Percentiles rank a stretch among this genome's conserved stretches.
phyloP scores from a whole-genome alignment of 2,888 invertebrate species.

The Malachius bipustulatus region DNA sequence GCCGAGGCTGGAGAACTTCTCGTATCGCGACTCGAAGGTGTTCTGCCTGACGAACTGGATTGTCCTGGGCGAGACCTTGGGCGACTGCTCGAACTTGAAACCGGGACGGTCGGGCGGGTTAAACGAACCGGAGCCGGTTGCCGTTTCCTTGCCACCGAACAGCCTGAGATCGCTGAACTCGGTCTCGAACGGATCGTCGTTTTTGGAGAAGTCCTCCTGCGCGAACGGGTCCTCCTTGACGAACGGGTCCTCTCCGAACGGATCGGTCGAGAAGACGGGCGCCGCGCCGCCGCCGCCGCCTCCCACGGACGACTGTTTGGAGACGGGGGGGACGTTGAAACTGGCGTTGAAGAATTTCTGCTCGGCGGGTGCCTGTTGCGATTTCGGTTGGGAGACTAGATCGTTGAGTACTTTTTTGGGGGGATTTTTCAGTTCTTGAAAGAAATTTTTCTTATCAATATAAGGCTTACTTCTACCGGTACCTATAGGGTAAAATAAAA shows the following conservation, averaged over 20 bases:
- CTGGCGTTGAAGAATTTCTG: slow-evolving; percentile 18
- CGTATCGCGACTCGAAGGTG: slow-evolving; percentile 35
- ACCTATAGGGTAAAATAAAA: slow-evolving; percentile 40
- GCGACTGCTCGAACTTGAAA: too few relatives aligned
- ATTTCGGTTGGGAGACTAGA: slow-evolving; percentile 40
- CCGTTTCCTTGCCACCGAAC: too few relatives aligned
- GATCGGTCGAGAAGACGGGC: slow-evolving; percentile 41
- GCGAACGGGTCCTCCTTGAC: slow-evolving; percentile 57
- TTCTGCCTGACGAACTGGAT: slow-evolving; percentile 31
- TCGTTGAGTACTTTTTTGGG: slow-evolving; percentile 88
- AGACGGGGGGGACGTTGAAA: slow-evolving; percentile 14
- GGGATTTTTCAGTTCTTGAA: slow-evolving; percentile 89
- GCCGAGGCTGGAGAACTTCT: too few relatives aligned
- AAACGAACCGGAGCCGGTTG: too few relatives aligned
- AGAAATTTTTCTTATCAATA: slow-evolving; percentile 92
- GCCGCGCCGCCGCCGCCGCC: slow-evolving; percentile 12
- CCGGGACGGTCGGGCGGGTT: too few relatives aligned
- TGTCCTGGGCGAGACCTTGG: slow-evolving; percentile 15
- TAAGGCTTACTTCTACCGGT: slow-evolving; percentile 86
- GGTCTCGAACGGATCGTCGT: slow-evolving; percentile 54
- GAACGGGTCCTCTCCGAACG: slow-evolving; percentile 63
- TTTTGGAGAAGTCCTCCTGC: slow-evolving; percentile 43
- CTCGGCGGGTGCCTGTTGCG: slow-evolving; percentile 15
- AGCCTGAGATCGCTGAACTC: too few relatives aligned
- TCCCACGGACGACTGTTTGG: slow-evolving; percentile 11